phyloP scores from a whole-genome alignment of 2,113 vertebrate species.

The Pomatostomus ruficeps region DNA sequence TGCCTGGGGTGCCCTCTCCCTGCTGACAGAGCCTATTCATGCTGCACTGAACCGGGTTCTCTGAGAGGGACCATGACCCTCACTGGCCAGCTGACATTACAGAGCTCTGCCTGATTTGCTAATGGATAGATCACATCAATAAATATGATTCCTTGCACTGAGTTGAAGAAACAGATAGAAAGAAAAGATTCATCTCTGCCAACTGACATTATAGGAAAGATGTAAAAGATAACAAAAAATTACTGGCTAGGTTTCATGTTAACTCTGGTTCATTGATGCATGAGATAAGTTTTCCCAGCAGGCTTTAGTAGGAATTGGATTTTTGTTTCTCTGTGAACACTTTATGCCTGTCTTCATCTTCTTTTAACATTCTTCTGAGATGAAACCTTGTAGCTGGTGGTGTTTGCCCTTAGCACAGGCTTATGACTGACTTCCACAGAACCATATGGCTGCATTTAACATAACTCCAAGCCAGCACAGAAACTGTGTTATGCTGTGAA shows the following conservation, averaged over 20 bases:
- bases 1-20: neutral
- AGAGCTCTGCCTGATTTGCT: neutral
- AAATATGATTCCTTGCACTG: neutral
- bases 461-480: neutral
- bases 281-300: constrained; percentile 49
- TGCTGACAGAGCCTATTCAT: neutral
- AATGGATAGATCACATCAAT: constrained; percentile 47
- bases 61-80: neutral
- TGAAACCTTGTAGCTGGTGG: constrained; percentile 45
- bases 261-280: constrained; percentile 34
- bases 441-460: constrained; percentile 32
- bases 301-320: constrained; percentile 15
- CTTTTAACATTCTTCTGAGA: constrained; percentile 41
- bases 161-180: constrained; percentile 39
- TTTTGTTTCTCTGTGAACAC: constrained; percentile 32
- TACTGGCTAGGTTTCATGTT: constrained; percentile 25
- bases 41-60: neutral
- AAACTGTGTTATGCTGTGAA: neutral
- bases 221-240: constrained; percentile 60
- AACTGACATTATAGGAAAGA: constrained; percentile 2
- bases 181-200: constrained; percentile 32
- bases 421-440: constrained; percentile 19
- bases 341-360: constrained; percentile 48
- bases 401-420: constrained; percentile 22
- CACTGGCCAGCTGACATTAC: neutral